Conservation (phyloP, 2,888 invertebrate species). For the Meandrusa payeni region DNA sequence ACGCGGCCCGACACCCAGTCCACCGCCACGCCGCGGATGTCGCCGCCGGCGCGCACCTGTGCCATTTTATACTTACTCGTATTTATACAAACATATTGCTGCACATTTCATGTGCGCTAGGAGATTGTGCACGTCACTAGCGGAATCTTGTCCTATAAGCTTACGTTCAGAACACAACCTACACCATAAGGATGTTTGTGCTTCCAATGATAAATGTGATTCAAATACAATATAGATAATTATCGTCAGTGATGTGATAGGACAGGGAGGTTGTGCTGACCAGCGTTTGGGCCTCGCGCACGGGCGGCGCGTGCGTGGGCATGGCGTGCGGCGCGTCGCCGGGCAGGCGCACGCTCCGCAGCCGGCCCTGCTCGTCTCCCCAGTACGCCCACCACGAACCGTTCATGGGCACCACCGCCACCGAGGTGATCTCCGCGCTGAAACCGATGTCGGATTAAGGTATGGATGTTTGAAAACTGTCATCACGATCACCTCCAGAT, state of each 20-base stretch:
- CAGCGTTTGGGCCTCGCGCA: slow-evolving; percentile 26
- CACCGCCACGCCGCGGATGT: slow-evolving; percentile 87
- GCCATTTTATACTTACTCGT: too few relatives aligned
- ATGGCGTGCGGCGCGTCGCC: slow-evolving; percentile 32
- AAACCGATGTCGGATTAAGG: too few relatives aligned
- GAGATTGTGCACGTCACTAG: too few relatives aligned
- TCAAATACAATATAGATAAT: too few relatives aligned
- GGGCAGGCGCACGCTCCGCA: slow-evolving; percentile 35
- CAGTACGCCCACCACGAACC: slow-evolving; percentile 62
- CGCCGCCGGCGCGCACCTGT: slow-evolving; percentile 78
- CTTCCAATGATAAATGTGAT: too few relatives aligned
- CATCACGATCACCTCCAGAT: too few relatives aligned
- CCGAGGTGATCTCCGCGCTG: slow-evolving; percentile 43
- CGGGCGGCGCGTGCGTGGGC: slow-evolving; percentile 25
- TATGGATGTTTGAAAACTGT: too few relatives aligned
- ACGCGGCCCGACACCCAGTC: slow-evolving; percentile 85
- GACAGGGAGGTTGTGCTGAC: slow-evolving; percentile 10
- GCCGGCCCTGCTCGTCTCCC: slow-evolving; percentile 46
- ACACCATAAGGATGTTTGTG: too few relatives aligned
- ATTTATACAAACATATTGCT: too few relatives aligned
- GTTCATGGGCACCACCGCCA: slow-evolving; percentile 43
- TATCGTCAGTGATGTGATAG: neutral
- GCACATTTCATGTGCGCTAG: too few relatives aligned
- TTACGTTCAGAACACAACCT: too few relatives aligned
- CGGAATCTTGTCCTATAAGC: too few relatives aligned